Percentiles rank a stretch among this genome's conserved stretches.
Conservation (phyloP, 2,797 vertebrate species). For the Syngnathus rostellatus region DNA sequence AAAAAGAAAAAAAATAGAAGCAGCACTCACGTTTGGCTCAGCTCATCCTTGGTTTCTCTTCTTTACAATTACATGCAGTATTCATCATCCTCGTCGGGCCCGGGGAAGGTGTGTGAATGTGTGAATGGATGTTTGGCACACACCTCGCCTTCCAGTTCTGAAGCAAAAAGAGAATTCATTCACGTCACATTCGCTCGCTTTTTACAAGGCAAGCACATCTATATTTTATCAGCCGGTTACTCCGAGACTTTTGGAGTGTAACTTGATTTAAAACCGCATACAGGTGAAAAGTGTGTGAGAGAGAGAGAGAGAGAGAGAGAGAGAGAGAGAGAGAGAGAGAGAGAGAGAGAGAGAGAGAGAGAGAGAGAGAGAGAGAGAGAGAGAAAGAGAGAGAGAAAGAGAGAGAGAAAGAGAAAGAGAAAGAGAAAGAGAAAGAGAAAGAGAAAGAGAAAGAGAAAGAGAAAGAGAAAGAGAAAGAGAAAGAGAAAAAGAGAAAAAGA, state of each 20-base stretch:
- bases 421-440: no score
- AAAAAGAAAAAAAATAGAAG: conserved; percentile 2
- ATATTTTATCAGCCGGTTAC: background rate
- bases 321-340: no score
- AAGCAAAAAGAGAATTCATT: conserved; percentile 15
- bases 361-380: no score
- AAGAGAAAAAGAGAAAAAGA: no score
- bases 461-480: no score
- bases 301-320: no score
- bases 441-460: no score
- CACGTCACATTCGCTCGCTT: conserved; percentile 8
- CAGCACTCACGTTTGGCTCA: conserved; percentile 15
- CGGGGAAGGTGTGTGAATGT: conserved; percentile 13
- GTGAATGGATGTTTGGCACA: conserved; percentile 15
- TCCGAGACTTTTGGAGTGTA: conserved; percentile 10
- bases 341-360: no score
- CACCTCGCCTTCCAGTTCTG: conserved; percentile 6
- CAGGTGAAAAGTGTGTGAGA: background rate
- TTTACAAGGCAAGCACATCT: conserved; percentile 5
- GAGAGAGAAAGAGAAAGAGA: no score
- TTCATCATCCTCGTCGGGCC: conserved; percentile 23
- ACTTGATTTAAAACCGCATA: conserved; percentile 1
- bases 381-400: no score
- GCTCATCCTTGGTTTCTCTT: conserved; percentile 24
- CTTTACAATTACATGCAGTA: conserved; percentile 13